Conservation (phyloP, 2,113 vertebrate genomes). For the Thalassoma bifasciatum region DNA sequence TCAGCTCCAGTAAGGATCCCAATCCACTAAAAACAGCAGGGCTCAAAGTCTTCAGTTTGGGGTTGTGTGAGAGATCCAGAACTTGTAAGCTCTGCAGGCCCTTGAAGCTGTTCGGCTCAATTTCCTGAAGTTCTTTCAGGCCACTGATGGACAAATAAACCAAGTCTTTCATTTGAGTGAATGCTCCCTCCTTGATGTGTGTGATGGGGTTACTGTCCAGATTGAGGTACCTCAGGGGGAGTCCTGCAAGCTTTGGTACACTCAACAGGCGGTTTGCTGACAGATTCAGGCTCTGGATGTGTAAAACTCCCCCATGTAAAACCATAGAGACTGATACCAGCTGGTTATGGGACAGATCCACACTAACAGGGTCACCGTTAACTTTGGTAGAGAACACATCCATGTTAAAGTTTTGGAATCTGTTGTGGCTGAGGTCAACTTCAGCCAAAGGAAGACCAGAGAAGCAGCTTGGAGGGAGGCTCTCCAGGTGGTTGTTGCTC, state of each 20-base stretch:
- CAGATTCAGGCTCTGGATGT: conserved; percentile 91
- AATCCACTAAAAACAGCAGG: conserved; percentile 87
- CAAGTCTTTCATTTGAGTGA: conserved; percentile 86
- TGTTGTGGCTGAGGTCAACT: conserved; percentile 93
- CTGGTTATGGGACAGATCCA: conserved; percentile 92
- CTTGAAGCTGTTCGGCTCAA: conserved; percentile 85
- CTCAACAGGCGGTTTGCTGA: conserved; percentile 85
- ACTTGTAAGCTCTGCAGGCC: conserved; percentile 89
- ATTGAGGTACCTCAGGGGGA: conserved; percentile 90
- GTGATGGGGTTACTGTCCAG: conserved; percentile 90
- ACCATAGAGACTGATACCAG: conserved; percentile 76
- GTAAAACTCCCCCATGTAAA: conserved; percentile 55
- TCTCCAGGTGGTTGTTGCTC: conserved; percentile 90
- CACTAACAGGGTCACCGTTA: conserved; percentile 85
- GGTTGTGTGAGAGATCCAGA: conserved; percentile 91
- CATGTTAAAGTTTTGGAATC: conserved; percentile 84
- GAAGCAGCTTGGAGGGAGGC: conserved; percentile 85
- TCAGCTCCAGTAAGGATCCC: conserved; percentile 90
- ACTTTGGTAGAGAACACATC: conserved; percentile 85
- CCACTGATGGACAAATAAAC: conserved; percentile 89
- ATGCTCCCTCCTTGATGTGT: conserved; percentile 81
- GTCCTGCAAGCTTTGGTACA: conserved; percentile 84
- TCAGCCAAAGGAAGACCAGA: conserved; percentile 89
- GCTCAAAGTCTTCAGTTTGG: conserved; percentile 80
- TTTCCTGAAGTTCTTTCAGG: conserved; percentile 78